A percentile compares a stretch with the other conserved stretches of the same genome.
Conservation (phyloP, 2,888 invertebrate species). For the Syritta pipiens region DNA sequence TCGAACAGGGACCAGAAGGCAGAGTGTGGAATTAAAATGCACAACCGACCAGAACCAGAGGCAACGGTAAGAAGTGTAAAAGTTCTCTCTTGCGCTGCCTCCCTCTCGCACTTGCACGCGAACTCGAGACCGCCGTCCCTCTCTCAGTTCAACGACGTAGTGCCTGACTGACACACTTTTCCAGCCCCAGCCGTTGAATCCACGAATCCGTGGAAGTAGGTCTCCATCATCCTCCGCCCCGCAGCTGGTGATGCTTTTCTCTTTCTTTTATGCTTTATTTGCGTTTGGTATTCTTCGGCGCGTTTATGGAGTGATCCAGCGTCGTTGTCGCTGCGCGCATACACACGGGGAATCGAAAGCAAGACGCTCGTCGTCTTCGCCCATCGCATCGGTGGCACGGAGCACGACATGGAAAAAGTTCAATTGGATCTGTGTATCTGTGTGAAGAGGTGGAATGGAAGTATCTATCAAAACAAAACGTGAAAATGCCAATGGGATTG, state of each 20-base stretch:
- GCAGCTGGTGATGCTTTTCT: constrained; percentile 52
- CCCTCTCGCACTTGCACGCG: constrained; percentile 1
- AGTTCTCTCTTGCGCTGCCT: constrained; percentile 35
- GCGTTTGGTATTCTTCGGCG: constrained; percentile 33
- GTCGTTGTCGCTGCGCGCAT: not conserved
- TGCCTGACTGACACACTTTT: constrained; percentile 73
- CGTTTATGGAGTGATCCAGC: not conserved
- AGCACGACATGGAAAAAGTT: no score
- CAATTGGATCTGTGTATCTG: not conserved
- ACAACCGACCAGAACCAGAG: constrained; percentile 34
- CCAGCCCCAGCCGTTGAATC: constrained; percentile 54
- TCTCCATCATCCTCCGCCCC: constrained; percentile 64
- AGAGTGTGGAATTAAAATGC: constrained; percentile 57
- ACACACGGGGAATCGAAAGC: constrained; percentile 13
- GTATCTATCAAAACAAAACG: constrained; percentile 59
- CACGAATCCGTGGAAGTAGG: constrained; percentile 72
- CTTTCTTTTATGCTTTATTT: constrained; percentile 55
- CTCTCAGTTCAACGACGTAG: constrained; percentile 58
- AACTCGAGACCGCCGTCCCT: not conserved
- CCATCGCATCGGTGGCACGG: no score
- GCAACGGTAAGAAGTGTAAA: constrained; percentile 65
- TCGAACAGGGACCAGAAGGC: constrained; percentile 33
- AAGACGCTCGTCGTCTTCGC: not conserved
- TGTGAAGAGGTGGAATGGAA: constrained; percentile 17
- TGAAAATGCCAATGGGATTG: constrained; percentile 48